These are phyloP conservation scores for Sthenelais limicola DNA, from an alignment of 2,888 invertebrate species.

Conservation along the genomic window DNA sequence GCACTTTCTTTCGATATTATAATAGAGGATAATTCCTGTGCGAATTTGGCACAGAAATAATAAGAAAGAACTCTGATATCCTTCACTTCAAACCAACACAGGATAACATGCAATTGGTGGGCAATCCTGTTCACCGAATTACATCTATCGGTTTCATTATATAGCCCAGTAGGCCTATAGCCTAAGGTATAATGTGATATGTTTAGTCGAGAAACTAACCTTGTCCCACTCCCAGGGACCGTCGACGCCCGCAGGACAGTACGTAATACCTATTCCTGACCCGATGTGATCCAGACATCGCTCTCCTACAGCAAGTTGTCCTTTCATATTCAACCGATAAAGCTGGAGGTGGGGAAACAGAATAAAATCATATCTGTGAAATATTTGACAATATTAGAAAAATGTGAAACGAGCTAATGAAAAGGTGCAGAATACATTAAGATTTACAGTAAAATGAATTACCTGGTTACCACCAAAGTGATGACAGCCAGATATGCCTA, in stretches of 20 bases:
- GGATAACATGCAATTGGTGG: not conserved
- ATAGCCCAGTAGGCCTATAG: not conserved
- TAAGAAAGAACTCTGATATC: not conserved
- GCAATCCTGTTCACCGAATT: no score
- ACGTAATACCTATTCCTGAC: conserved; percentile 77
- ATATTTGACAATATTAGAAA: no score
- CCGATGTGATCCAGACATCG: conserved; percentile 87
- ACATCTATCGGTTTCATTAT: not conserved
- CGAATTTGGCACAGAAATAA: no score
- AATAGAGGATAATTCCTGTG: no score
- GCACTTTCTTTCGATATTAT: no score
- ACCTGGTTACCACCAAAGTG: conserved; percentile 93
- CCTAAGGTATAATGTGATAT: not conserved
- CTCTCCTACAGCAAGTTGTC: conserved; percentile 96
- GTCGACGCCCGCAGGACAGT: conserved; percentile 91
- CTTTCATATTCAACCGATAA: conserved; percentile 91
- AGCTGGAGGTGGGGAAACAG: conserved; percentile 77
- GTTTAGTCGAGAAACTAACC: conserved; percentile 59
- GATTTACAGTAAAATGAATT: no score
- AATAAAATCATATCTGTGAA: no score
- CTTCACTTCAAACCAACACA: not conserved
- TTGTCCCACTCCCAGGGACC: conserved; percentile 96
- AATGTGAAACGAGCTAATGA: no score
- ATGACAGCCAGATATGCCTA: conserved; percentile 93
- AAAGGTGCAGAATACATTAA: no score